Evolutionary conservation across 2,113 vertebrate genomes (phyloP), one percentile per base, ranked within the genome.

Genomic region (Coreoperca whiteheadi): DNA sequence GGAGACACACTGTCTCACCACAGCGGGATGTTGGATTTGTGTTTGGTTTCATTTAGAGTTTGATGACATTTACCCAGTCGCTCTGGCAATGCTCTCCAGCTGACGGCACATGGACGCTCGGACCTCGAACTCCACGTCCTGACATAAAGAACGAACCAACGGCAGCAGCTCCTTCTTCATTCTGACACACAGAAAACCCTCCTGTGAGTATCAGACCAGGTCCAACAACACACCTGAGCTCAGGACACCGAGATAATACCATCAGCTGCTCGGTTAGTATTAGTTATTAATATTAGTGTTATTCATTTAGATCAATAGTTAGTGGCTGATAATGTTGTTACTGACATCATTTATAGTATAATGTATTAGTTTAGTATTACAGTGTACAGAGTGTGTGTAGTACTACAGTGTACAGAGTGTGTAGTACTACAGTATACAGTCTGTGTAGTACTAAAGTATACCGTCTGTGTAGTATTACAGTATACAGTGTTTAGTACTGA

Each of bases 161-260:
- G 98, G 98, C 91, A 99, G 93, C 88, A 99, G 95, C 86, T 99
- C 98, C 89, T 96, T 97, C 92, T 97, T 98, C 89, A 98, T 94
- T 87, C 98, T 99, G 90, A 70, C 1, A 53, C 50, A 87, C 34
- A 82, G 8, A 23, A 67, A 68, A 59, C 28, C 46, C 25, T 23
- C 10, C 18, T 4, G 16, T 64, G 59, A 54, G 5, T 34, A 37
- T 50, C 28, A 41, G 14, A 53, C 2, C 20, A 43, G 23, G 23
- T 68, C 1, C 5, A 15, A 37, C 4, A 20, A 46, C 63, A 72
- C 32, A 69, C 43, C 41, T 30, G 18, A 32, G 25, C 28, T 9
- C 32, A 30, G 2, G 0, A 54, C 7, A 51, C 21, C n/a, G 28
- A 8, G 7, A 46, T 46, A 46, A 15, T 10, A 46, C 43, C 1